Conservation (phyloP, 2,888 invertebrate species). For the Hypsopygia costalis region DNA sequence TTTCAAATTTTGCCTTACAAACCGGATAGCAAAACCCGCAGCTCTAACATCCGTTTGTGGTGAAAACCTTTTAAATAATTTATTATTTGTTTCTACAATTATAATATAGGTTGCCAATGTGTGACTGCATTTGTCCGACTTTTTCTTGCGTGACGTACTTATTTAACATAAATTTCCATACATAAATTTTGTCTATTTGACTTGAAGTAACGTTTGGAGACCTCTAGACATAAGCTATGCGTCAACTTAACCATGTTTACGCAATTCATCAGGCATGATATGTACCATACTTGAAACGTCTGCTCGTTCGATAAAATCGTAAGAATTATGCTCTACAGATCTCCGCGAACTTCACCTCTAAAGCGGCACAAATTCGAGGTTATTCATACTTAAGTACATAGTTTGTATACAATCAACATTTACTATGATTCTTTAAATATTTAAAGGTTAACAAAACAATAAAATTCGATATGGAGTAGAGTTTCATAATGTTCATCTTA, state of each 20-base stretch:
- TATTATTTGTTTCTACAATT: too few relatives aligned
- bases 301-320: background rate
- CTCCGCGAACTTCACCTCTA: constrained; percentile 34
- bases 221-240: constrained; percentile 11
- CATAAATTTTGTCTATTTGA: constrained; percentile 5
- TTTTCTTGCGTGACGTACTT: constrained; percentile 1
- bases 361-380: background rate
- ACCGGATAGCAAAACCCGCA: too few relatives aligned
- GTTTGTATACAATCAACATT: background rate
- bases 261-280: constrained; percentile 8
- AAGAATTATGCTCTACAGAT: constrained; percentile 23
- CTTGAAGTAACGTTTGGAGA: background rate
- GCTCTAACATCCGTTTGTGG: too few relatives aligned
- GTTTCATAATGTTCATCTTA: too few relatives aligned
- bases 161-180: constrained; percentile 6
- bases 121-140: background rate
- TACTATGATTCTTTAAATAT: constrained; percentile 1
- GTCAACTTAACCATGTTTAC: constrained; percentile 14
- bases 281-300: constrained; percentile 8
- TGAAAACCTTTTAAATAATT: too few relatives aligned
- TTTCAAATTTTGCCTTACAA: too few relatives aligned
- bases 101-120: too few relatives aligned
- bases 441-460: constrained; percentile 2
- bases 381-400: background rate
- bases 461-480: background rate